Conservation (phyloP, 2,797 vertebrate species). For the Adelosebastes latens region DNA sequence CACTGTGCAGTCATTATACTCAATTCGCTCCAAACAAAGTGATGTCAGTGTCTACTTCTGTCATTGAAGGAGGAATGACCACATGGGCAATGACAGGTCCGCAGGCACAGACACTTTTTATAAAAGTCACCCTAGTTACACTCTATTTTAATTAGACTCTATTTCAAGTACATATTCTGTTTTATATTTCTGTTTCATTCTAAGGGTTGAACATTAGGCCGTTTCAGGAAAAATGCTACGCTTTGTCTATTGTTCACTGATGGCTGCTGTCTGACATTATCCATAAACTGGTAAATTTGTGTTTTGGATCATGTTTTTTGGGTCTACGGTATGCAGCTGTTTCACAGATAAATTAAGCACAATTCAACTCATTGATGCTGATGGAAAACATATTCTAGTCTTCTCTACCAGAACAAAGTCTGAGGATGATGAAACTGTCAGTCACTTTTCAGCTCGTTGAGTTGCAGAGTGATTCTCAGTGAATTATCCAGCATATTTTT, state of each 20-base stretch:
- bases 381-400: neutral
- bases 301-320: neutral
- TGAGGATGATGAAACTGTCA: neutral
- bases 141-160: neutral
- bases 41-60: neutral
- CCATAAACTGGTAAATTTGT: neutral
- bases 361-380: neutral
- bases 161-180: neutral
- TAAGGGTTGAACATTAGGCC: neutral
- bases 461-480: neutral
- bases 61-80: neutral
- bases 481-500: neutral
- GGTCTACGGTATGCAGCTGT: neutral
- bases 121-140: neutral
- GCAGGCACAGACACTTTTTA: neutral
- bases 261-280: neutral
- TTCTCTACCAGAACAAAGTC: neutral
- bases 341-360: neutral
- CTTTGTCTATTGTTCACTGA: neutral
- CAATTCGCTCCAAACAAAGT: neutral
- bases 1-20: neutral
- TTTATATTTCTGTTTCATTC: neutral
- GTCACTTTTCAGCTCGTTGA: neutral
- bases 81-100: neutral
- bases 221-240: neutral